phyloP scores from a whole-genome alignment of 2,797 vertebrate species.

The Falco concolor region DNA sequence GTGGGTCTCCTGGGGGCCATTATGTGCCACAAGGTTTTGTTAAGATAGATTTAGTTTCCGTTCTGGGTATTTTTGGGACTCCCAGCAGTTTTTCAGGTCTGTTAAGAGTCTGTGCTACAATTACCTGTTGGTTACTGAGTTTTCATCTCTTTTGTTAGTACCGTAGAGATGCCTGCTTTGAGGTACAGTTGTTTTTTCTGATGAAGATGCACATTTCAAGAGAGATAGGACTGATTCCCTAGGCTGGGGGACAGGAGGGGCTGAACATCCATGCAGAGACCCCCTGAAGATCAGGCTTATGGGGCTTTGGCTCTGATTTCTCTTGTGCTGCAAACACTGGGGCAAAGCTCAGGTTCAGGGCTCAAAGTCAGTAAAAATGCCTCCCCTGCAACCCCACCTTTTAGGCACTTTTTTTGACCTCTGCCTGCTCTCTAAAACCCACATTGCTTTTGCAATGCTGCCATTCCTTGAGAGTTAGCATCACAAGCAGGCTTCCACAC shows the following conservation, averaged over 20 bases:
- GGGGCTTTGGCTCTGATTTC: background rate
- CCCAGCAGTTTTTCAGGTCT: background rate
- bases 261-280: background rate
- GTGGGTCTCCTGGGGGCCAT: background rate
- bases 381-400: background rate
- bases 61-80: background rate
- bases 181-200: background rate
- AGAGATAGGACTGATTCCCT: background rate
- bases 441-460: background rate
- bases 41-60: background rate
- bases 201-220: background rate
- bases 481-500: background rate
- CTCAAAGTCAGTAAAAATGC: background rate
- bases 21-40: background rate
- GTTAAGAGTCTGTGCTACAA: background rate
- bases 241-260: background rate
- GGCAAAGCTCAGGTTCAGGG: background rate
- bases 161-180: background rate
- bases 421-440: background rate
- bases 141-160: background rate
- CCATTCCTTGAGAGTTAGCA: background rate
- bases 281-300: background rate
- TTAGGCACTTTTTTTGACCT: background rate
- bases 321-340: background rate
- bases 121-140: background rate